A percentile compares a stretch with the other conserved stretches of the same genome.
Evolutionary conservation across 2,888 invertebrate genomes (phyloP).

Genomic region (Amphipoea lucens): DNA sequence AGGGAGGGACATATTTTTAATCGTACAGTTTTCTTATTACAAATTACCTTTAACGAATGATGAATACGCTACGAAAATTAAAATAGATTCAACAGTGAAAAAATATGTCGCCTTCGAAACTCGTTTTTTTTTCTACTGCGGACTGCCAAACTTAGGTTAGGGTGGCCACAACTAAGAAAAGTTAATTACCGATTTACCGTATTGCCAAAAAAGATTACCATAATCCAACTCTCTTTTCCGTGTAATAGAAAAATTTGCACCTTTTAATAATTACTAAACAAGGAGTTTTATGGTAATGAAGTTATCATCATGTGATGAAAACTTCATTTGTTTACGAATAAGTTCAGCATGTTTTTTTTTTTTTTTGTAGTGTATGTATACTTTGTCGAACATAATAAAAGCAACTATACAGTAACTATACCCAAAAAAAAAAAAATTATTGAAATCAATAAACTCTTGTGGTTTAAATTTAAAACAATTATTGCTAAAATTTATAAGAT

Average conservation of each 20-base stretch:
- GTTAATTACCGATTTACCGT: slow-evolving; percentile 32
- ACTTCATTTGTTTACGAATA: not conserved
- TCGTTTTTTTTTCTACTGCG: slow-evolving; percentile 68
- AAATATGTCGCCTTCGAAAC: slow-evolving; percentile 69
- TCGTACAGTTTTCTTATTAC: slow-evolving; percentile 12
- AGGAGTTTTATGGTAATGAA: not conserved
- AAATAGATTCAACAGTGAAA: slow-evolving; percentile 55
- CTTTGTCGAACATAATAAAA: not conserved
- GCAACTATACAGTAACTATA: not conserved
- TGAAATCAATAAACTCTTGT: not conserved
- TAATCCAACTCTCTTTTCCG: not conserved
- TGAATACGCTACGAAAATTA: slow-evolving; percentile 56
- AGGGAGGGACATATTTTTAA: not conserved
- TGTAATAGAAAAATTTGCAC: not conserved
- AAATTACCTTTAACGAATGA: slow-evolving; percentile 64
- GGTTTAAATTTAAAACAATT: not conserved
- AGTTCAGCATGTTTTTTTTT: not conserved
- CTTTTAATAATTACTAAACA: not conserved
- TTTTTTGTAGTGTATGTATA: not conserved
- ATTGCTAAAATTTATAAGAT: not conserved
- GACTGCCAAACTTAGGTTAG: slow-evolving; percentile 64
- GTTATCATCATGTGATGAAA: not conserved
- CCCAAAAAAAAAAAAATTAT: not conserved
- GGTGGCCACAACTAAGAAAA: slow-evolving; percentile 57
- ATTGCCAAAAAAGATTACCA: not conserved